Conservation (phyloP, 2,113 vertebrate genomes). For the Platysteira castanea region DNA sequence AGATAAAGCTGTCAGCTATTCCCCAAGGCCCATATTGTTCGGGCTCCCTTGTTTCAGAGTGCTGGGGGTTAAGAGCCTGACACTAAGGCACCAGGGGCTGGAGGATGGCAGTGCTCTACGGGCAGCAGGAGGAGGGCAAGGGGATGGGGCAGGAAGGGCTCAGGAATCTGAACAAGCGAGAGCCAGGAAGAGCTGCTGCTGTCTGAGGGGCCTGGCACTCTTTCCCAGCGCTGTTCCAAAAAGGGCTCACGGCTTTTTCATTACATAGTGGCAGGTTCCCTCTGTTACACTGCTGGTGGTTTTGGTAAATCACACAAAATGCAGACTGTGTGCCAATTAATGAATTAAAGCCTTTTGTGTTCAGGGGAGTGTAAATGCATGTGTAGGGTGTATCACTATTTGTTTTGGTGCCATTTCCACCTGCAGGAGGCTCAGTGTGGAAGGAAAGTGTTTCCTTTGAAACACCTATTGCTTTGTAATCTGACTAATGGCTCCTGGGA, state of each 20-base stretch:
- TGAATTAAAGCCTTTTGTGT: neutral
- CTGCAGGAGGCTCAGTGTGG: neutral
- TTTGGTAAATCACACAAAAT: neutral
- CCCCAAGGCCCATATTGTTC: neutral
- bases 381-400: neutral
- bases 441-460: neutral
- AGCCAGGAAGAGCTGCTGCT: neutral
- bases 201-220: neutral
- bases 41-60: neutral
- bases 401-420: neutral
- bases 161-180: neutral
- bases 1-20: conserved; percentile 49
- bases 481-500: neutral
- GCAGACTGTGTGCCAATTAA: neutral
- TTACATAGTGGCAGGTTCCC: neutral
- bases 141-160: neutral
- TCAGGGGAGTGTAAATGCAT: neutral
- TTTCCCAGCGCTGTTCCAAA: neutral
- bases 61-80: neutral
- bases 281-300: neutral
- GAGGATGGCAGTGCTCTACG: neutral
- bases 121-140: neutral
- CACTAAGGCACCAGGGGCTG: neutral
- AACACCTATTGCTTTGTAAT: neutral
- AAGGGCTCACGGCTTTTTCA: accelerated